Base-by-base conservation (phyloP, 1,140 invertebrate species). In the Drosophila subpulchrella region DNA sequence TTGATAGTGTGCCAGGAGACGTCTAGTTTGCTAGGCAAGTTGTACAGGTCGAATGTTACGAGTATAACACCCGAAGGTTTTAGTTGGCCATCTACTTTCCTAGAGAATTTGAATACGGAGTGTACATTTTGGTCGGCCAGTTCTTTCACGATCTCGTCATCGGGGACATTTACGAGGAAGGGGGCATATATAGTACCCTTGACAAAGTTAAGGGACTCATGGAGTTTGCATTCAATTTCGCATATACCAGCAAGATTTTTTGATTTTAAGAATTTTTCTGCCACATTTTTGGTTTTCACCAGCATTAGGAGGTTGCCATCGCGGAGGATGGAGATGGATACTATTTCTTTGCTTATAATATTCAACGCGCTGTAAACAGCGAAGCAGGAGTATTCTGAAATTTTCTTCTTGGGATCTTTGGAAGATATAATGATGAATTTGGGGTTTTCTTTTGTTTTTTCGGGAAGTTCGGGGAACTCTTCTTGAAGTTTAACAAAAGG, bases 61-160 rank as follows among this genome's bases (percentile, higher is more conserved):
- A 39, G 38, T n/a, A 39, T 39, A 13, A 39, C 12, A 39, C 38
- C 12, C 13, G 38, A n/a, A n/a, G 20, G 34, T n/a, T 68, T 53
- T 15, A 10, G 15, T 15, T 44, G n/a, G 6, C 48, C 51, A 6
- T 55, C 34, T 6, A 20, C 34, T 48, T 42, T 32, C n/a, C 44
- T 65, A 3, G 46, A 27, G 47, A 72, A 66, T 30, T 73, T 73
- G 10, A 42, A 70, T n/a, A 56, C 13, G 15, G 53, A 30, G 2
- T 32, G 38, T 2, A 27, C 12, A 27, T 48, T 48, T 24, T 27
- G 46, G 46, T 48, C 13, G 13, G 47, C 47, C 8, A 20, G 39
- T n/a, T 41, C 39, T 41, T 44, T 44, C 8, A 20, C 10, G 20
- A 44, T 44, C 11, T 44, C 42, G 1, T 44, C 42, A 4, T 20